phyloP scores from a whole-genome alignment of 2,888 invertebrate genomes.

The Drosophila subsilvestris region DNA sequence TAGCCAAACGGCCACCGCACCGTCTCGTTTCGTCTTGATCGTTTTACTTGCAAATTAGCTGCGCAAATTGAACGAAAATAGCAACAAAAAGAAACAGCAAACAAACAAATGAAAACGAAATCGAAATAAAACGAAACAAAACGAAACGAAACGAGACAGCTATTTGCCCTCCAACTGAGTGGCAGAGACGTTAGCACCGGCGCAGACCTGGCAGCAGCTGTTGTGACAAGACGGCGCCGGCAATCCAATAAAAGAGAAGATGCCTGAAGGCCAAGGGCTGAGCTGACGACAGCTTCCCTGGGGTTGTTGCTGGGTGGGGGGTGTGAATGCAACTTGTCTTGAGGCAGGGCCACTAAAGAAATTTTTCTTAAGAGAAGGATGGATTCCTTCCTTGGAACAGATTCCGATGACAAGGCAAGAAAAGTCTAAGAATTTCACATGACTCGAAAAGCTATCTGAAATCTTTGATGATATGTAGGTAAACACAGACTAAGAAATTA shows the following conservation, averaged over 20 bases:
- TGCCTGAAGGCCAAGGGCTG: conserved; percentile 44
- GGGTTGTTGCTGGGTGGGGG: conserved; percentile 4
- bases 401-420: neutral
- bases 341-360: conserved; percentile 9
- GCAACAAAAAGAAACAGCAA: conserved; percentile 8
- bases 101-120: conserved; percentile 40
- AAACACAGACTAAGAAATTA: neutral
- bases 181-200: neutral
- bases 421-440: conserved; percentile 1
- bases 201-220: conserved; percentile 41
- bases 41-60: conserved; percentile 77
- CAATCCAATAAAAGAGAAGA: conserved; percentile 3
- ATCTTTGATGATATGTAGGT: neutral
- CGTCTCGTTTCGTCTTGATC: conserved; percentile 5
- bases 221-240: conserved; percentile 23
- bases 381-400: conserved; percentile 8
- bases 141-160: conserved; percentile 23
- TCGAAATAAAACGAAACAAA: conserved; percentile 30
- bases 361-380: neutral
- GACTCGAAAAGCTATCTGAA: neutral
- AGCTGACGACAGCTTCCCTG: conserved; percentile 8
- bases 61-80: conserved; percentile 40
- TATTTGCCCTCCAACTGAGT: conserved; percentile 58
- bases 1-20: conserved; percentile 30
- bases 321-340: conserved; percentile 18